Percentiles rank a stretch among this genome's conserved stretches.
These are phyloP conservation scores for Tinamus guttatus DNA, from an alignment of 2,113 vertebrate genomes.

Conservation along the genomic window DNA sequence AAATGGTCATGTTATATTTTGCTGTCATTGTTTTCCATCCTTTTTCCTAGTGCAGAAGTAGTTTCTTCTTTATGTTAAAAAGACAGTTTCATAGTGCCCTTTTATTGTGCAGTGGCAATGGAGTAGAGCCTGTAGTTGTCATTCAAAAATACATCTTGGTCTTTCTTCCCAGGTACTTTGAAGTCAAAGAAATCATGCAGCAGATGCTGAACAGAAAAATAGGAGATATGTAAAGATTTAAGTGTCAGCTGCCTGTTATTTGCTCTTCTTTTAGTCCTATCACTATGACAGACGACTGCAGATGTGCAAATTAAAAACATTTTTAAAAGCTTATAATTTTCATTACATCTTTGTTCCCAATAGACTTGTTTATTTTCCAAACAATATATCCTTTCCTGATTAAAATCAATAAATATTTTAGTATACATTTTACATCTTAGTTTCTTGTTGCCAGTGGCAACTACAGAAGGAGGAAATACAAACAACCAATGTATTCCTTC, in stretches of 20 bases:
- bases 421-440: neutral
- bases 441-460: slow-evolving; percentile 70
- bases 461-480: slow-evolving; percentile 48
- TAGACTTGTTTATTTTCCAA: neutral
- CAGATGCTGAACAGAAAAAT: slow-evolving; percentile 32
- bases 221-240: slow-evolving; percentile 23
- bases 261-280: slow-evolving; percentile 20
- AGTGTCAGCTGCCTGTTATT: slow-evolving; percentile 45
- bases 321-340: neutral
- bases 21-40: neutral
- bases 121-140: neutral
- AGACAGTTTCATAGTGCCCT: neutral
- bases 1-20: neutral
- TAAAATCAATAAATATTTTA: slow-evolving; percentile 28
- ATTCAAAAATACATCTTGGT: slow-evolving; percentile 2
- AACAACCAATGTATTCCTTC: neutral
- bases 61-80: slow-evolving; percentile 21
- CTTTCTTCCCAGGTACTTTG: slow-evolving; percentile 14
- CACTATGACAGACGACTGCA: slow-evolving; percentile 24
- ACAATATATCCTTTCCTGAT: neutral
- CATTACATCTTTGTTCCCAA: neutral
- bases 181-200: slow-evolving; percentile 32
- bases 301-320: slow-evolving; percentile 43
- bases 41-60: neutral
- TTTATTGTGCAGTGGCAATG: neutral